Evolutionary conservation across 2,888 invertebrate genomes (phyloP).

Genomic region (Acrobasis consociella): DNA sequence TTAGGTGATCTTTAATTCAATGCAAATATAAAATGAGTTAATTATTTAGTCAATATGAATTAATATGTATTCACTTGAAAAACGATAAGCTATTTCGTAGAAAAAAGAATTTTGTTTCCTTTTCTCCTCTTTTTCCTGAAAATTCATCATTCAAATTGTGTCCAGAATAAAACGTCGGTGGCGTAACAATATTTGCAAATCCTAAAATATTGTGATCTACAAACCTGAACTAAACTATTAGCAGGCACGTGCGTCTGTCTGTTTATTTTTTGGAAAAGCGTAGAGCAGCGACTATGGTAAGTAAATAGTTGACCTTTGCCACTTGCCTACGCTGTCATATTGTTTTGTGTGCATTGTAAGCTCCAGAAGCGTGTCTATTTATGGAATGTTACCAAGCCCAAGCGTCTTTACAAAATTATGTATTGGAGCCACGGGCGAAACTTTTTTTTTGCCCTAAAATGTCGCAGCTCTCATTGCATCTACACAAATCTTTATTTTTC

Average conservation of each 20-base stretch:
- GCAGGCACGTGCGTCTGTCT: background rate
- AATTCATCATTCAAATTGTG: background rate
- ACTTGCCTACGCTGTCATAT: constrained; percentile 20
- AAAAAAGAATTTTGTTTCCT: too few relatives aligned
- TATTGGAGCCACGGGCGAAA: constrained; percentile 23
- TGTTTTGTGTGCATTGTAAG: constrained; percentile 10
- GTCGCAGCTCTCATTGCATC: constrained; percentile 12
- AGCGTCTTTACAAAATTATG: constrained; percentile 23
- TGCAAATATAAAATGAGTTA: too few relatives aligned
- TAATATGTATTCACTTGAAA: too few relatives aligned
- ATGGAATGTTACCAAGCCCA: constrained; percentile 6
- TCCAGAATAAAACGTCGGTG: background rate
- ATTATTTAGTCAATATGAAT: too few relatives aligned
- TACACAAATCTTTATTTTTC: constrained; percentile 23
- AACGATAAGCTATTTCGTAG: too few relatives aligned
- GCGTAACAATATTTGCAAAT: background rate
- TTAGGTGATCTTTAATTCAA: too few relatives aligned
- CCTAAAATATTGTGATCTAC: background rate
- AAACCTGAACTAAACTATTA: background rate
- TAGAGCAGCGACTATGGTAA: constrained; percentile 6
- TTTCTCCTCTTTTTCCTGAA: background rate
- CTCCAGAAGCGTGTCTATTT: constrained; percentile 11
- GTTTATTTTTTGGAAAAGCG: constrained; percentile 16
- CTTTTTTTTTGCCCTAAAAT: constrained; percentile 16
- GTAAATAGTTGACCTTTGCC: constrained; percentile 29